phyloP scores from a whole-genome alignment of 2,113 vertebrate species.

The Xenus cinereus region DNA sequence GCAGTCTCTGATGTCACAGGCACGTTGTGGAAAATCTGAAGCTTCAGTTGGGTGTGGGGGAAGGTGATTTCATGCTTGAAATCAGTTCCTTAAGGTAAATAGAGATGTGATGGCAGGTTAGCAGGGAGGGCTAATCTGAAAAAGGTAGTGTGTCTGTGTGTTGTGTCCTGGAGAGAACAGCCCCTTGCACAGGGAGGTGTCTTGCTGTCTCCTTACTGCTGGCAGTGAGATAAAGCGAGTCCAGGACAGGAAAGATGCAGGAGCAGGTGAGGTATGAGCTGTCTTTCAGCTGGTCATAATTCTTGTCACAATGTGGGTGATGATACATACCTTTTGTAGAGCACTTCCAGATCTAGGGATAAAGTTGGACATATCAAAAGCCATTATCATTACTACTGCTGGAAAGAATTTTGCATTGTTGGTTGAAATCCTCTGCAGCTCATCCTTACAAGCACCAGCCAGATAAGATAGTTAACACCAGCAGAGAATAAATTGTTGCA shows the following conservation, averaged over 20 bases:
- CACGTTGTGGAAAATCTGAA: not conserved
- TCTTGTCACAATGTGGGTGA: not conserved
- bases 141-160: not conserved
- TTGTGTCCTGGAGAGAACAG: not conserved
- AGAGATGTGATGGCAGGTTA: not conserved
- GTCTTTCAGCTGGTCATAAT: accelerated
- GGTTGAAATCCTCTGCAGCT: not conserved
- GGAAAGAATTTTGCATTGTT: not conserved
- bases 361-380: not conserved
- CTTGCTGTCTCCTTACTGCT: not conserved
- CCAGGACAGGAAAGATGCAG: not conserved
- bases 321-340: not conserved
- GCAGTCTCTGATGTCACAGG: not conserved
- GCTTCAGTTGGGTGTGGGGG: not conserved
- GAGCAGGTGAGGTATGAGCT: not conserved
- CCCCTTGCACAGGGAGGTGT: not conserved
- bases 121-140: not conserved
- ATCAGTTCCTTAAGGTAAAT: not conserved
- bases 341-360: not conserved
- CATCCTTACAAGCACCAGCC: not conserved
- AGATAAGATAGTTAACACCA: not conserved
- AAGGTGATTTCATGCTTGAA: not conserved
- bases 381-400: not conserved
- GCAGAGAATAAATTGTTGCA: not conserved
- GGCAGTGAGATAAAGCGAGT: not conserved